Evolutionary conservation across 2,113 vertebrate species (phyloP).

Genomic region (Dromas ardeola): DNA sequence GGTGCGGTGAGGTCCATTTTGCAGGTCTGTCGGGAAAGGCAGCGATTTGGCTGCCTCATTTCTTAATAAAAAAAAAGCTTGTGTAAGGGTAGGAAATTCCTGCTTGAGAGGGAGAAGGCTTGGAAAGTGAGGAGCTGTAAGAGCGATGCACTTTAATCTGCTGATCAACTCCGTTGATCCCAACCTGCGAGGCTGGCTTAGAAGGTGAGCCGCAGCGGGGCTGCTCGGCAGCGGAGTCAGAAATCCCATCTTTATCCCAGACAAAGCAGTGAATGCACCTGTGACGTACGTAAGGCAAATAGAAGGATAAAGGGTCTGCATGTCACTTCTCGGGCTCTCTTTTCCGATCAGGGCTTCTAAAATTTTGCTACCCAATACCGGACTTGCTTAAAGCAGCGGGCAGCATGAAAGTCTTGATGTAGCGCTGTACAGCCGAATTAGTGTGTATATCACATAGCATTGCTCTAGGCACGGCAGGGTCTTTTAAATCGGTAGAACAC

Average conservation of each 20-base stretch:
- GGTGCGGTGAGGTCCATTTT: fast-evolving
- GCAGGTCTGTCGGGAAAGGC: not conserved
- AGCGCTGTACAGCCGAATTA: not conserved
- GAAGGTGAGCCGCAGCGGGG: not conserved
- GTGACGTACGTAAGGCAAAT: not conserved
- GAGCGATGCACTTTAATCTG: not conserved
- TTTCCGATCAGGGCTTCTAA: not conserved
- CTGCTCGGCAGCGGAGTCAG: not conserved
- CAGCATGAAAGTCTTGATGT: not conserved
- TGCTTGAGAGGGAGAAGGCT: not conserved
- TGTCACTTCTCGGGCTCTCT: not conserved
- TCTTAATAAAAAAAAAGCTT: not conserved
- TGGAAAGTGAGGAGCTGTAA: not conserved
- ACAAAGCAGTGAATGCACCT: not conserved
- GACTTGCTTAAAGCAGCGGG: not conserved
- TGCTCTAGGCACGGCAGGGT: not conserved
- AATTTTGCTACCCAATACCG: not conserved
- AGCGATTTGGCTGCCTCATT: not conserved
- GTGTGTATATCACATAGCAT: not conserved
- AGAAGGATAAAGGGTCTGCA: not conserved
- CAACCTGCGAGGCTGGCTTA: not conserved
- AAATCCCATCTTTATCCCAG: slow-evolving; percentile 30
- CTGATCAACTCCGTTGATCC: not conserved
- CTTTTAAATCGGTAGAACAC: not conserved
- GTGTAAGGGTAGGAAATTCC: not conserved